These are phyloP conservation scores for Nomada hirtipes DNA, from an alignment of 2,888 invertebrate genomes.

Conservation along the genomic window DNA sequence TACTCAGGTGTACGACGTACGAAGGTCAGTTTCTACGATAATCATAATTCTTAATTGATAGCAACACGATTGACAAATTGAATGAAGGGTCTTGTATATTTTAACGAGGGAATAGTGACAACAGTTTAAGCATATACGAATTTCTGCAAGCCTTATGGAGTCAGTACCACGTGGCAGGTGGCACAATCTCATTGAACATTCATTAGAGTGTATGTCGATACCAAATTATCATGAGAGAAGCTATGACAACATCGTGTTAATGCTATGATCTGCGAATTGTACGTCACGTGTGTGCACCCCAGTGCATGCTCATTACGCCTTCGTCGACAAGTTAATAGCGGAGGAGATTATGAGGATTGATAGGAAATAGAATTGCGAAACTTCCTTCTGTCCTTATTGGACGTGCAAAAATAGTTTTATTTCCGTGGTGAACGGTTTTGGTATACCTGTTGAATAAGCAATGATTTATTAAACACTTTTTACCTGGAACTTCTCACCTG, in stretches of 20 bases:
- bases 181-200: constrained; percentile 16
- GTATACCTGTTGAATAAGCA: too few species aligned
- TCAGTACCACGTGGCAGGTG: background rate
- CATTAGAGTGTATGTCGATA: constrained; percentile 14
- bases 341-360: constrained; percentile 1
- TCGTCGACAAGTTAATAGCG: constrained; percentile 20
- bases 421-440: too few species aligned
- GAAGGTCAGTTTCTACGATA: too few species aligned
- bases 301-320: constrained; percentile 4
- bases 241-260: constrained; percentile 28
- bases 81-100: too few species aligned
- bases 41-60: too few species aligned
- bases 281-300: constrained; percentile 6
- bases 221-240: constrained; percentile 22
- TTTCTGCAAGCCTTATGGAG: background rate
- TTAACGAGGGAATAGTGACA: background rate
- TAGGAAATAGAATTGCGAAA: constrained; percentile 6
- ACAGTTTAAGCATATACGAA: background rate
- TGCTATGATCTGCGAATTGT: constrained; percentile 14
- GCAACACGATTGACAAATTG: too few species aligned
- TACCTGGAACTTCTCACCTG: too few species aligned
- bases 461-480: too few species aligned
- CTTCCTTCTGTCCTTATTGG: background rate
- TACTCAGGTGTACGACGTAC: too few species aligned
- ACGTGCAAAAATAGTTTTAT: background rate